phyloP scores from a whole-genome alignment of 2,888 invertebrate species.

The Erebia palarica region DNA sequence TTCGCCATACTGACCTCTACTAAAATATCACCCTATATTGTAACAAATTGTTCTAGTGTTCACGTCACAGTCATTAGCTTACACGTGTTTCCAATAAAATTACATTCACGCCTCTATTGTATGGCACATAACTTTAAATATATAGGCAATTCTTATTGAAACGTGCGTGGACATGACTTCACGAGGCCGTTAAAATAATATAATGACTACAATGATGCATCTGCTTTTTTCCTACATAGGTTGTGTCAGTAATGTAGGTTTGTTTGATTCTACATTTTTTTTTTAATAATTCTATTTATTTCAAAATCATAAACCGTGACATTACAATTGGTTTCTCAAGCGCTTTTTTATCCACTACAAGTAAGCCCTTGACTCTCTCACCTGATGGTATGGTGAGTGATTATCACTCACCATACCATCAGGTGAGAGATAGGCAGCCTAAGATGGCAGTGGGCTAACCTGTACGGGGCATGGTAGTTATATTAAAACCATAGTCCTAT shows the following conservation, averaged over 20 bases:
- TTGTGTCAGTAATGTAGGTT: neutral
- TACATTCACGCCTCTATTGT: slow-evolving; percentile 70
- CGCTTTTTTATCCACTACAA: too few species aligned
- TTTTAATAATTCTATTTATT: too few species aligned
- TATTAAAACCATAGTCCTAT: too few species aligned
- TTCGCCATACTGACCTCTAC: neutral
- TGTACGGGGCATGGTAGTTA: too few species aligned
- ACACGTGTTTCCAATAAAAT: slow-evolving; percentile 78
- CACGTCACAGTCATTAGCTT: slow-evolving; percentile 59
- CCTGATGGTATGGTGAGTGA: too few species aligned
- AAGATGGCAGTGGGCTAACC: too few species aligned
- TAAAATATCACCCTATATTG: slow-evolving; percentile 23
- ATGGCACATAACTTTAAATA: slow-evolving; percentile 70
- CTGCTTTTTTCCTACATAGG: slow-evolving; percentile 9
- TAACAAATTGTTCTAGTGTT: slow-evolving; percentile 46
- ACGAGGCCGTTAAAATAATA: slow-evolving; percentile 39
- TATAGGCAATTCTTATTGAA: slow-evolving; percentile 66
- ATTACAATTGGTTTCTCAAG: too few species aligned
- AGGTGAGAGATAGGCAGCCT: too few species aligned
- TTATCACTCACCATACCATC: too few species aligned
- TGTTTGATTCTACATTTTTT: neutral
- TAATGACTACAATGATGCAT: slow-evolving; percentile 15
- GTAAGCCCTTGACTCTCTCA: too few species aligned
- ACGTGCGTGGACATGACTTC: slow-evolving; percentile 58
- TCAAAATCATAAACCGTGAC: too few species aligned